Percentiles rank a stretch among this genome's conserved stretches.
phyloP scores from a whole-genome alignment of 2,113 vertebrate species.

The Tachysurus vachellii region DNA sequence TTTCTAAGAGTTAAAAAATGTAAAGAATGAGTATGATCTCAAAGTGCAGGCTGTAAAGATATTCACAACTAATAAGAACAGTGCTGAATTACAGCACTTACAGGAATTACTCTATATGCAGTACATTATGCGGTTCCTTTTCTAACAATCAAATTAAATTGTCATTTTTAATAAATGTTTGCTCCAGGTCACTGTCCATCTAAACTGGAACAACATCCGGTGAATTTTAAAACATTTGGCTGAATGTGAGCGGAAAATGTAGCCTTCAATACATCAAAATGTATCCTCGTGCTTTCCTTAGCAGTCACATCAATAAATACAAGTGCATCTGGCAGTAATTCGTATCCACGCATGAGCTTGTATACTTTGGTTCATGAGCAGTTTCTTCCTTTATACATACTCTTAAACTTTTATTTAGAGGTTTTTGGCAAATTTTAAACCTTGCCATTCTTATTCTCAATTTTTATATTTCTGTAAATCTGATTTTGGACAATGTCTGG shows the following conservation, averaged over 20 bases:
- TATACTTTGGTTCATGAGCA: neutral
- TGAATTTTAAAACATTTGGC: neutral
- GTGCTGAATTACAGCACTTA: neutral
- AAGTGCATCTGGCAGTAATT: neutral
- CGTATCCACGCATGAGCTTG: neutral
- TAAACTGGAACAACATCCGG: neutral
- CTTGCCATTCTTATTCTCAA: neutral
- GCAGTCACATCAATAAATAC: neutral
- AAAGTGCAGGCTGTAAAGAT: neutral
- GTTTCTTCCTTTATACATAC: neutral
- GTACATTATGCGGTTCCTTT: neutral
- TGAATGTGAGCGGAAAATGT: neutral
- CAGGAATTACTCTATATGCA: neutral
- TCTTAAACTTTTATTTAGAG: neutral
- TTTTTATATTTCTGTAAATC: too few species aligned
- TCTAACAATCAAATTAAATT: neutral
- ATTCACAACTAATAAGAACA: neutral
- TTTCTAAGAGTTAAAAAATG: neutral
- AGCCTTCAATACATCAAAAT: neutral
- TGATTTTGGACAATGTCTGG: too few species aligned
- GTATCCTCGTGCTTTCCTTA: neutral
- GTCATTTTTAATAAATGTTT: neutral
- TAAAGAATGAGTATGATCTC: neutral
- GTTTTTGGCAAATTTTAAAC: neutral
- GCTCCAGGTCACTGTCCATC: neutral